phyloP scores from a whole-genome alignment of 1,140 invertebrate species.

The Drosophila nikananu region DNA sequence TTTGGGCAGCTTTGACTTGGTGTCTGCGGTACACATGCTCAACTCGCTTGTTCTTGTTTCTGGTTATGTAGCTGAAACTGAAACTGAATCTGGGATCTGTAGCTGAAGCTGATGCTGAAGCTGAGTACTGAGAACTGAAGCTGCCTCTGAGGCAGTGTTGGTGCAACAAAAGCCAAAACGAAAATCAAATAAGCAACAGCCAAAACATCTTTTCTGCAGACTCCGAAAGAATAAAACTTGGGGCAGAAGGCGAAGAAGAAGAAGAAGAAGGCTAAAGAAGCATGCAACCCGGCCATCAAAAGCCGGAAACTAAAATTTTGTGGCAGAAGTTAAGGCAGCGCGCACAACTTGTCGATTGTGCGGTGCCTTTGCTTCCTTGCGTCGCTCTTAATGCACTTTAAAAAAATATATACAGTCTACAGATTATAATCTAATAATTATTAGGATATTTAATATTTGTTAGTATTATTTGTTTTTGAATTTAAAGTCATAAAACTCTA shows the following conservation, averaged over 20 bases:
- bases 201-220: constrained; percentile 63
- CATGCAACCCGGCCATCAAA: constrained; percentile 69
- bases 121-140: not conserved
- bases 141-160: constrained; percentile 28
- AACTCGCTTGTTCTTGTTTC: constrained; percentile 26
- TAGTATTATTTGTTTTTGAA: not conserved
- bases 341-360: constrained; percentile 78
- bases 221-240: constrained; percentile 49
- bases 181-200: constrained; percentile 81
- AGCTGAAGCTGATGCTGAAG: not conserved
- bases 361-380: constrained; percentile 34
- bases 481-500: not conserved
- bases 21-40: constrained; percentile 62
- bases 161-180: constrained; percentile 63
- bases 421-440: no score
- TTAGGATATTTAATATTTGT: not conserved
- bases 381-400: constrained; percentile 1
- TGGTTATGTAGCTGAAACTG: constrained; percentile 4
- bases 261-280: constrained; percentile 37
- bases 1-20: constrained; percentile 41
- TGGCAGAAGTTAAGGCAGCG: constrained; percentile 77
- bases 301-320: constrained; percentile 81
- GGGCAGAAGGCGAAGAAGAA: constrained; percentile 13
- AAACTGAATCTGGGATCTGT: not conserved
- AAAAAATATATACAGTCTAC: not conserved